Evolutionary conservation across 2,113 vertebrate species (phyloP).

Genomic region (Dascyllus trimaculatus): DNA sequence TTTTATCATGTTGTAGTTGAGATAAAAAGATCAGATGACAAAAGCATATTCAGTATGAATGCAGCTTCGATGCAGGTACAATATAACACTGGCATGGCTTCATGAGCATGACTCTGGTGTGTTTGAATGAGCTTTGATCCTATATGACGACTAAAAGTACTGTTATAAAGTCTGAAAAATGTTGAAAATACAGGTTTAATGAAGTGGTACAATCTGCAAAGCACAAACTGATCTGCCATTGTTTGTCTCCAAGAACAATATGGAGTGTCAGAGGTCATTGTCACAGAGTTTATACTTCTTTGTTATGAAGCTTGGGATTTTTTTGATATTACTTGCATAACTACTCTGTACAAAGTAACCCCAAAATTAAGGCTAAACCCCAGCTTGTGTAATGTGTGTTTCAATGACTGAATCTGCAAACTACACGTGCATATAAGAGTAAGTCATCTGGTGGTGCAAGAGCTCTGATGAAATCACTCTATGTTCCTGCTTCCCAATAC

Average conservation of each 20-base stretch:
- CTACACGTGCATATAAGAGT: neutral
- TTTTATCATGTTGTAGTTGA: neutral
- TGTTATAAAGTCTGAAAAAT: too few relatives aligned
- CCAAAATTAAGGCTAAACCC: too few relatives aligned
- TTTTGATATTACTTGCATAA: neutral
- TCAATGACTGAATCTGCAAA: conserved; percentile 1
- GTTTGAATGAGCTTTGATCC: too few relatives aligned
- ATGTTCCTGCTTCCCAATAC: conserved; percentile 81
- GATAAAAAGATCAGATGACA: conserved; percentile 31
- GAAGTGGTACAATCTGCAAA: neutral
- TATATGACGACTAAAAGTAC: too few relatives aligned
- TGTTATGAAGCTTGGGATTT: too few relatives aligned
- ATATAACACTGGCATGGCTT: conserved; percentile 7
- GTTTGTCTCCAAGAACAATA: neutral
- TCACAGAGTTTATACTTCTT: too few relatives aligned
- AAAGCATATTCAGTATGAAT: neutral
- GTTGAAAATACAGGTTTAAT: too few relatives aligned
- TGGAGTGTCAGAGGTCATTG: neutral
- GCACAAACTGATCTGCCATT: neutral
- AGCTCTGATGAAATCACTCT: conserved; percentile 90
- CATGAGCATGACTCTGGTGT: neutral
- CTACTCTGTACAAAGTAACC: too few relatives aligned
- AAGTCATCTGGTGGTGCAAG: conserved; percentile 75
- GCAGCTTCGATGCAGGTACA: neutral
- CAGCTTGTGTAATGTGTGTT: neutral